A percentile compares a stretch with the other conserved stretches of the same genome.
These are phyloP conservation scores for Phocides pigmalion DNA, from an alignment of 1,140 invertebrate genomes.

Conservation along the genomic window DNA sequence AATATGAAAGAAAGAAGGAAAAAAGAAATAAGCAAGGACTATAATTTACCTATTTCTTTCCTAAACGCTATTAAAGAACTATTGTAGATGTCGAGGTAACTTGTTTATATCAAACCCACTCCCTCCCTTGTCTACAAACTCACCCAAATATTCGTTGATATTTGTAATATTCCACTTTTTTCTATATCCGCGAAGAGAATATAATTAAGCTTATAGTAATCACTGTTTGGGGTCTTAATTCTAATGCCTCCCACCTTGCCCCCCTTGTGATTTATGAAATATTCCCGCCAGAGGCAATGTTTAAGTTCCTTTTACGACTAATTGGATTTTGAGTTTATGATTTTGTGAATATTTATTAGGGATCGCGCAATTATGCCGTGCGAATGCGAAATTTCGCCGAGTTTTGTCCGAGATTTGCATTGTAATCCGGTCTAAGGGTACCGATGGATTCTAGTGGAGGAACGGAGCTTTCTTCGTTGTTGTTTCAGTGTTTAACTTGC, in stretches of 20 bases:
- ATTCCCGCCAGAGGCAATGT: slow-evolving; percentile 17
- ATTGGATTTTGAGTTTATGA: slow-evolving; percentile 33
- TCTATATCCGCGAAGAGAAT: background rate
- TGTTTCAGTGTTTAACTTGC: background rate
- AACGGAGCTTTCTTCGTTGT: background rate
- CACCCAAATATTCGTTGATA: background rate
- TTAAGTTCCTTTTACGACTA: slow-evolving; percentile 33
- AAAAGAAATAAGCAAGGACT: too few relatives aligned
- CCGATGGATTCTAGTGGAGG: background rate
- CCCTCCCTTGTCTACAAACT: background rate
- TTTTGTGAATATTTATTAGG: slow-evolving; percentile 35
- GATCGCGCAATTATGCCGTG: slow-evolving; percentile 23
- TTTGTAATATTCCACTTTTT: slow-evolving; percentile 3
- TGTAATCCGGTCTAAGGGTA: slow-evolving; percentile 10
- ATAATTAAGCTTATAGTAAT: slow-evolving; percentile 27
- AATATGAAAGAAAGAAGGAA: too few relatives aligned
- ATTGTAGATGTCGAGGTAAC: too few relatives aligned
- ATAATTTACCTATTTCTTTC: too few relatives aligned
- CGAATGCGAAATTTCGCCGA: slow-evolving; percentile 4
- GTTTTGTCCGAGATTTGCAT: slow-evolving; percentile 27
- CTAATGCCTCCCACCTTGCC: slow-evolving; percentile 6
- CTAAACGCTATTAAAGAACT: too few relatives aligned
- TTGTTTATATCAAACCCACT: too few relatives aligned
- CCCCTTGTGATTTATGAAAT: slow-evolving; percentile 24
- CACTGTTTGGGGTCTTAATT: slow-evolving; percentile 24